A percentile compares a stretch with the other conserved stretches of the same genome.
phyloP scores from a whole-genome alignment of 2,113 vertebrate species.

The Aspiorhynchus laticeps region DNA sequence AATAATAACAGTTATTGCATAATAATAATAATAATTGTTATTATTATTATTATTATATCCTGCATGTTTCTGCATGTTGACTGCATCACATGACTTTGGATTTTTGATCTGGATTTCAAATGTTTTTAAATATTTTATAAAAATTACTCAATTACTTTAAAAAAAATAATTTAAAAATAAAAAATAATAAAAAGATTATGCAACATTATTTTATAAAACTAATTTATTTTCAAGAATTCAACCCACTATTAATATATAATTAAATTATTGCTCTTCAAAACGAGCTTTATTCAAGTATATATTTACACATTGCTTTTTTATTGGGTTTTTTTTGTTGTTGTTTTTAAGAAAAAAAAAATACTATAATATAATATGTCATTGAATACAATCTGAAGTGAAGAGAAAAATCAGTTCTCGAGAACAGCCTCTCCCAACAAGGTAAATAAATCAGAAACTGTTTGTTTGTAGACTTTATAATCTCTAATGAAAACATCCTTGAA shows the following conservation, averaged over 20 bases:
- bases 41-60: neutral
- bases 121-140: neutral
- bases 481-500: neutral
- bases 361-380: neutral
- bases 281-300: no score
- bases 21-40: neutral
- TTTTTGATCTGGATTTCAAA: neutral
- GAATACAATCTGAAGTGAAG: neutral
- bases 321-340: no score
- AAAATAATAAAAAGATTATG: neutral
- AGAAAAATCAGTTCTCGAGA: neutral
- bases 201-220: neutral
- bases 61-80: neutral
- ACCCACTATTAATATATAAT: neutral
- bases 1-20: no score
- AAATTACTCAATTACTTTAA: neutral
- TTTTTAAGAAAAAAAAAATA: no score
- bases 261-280: neutral
- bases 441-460: neutral
- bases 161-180: neutral
- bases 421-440: neutral
- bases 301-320: no score
- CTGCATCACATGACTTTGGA: neutral
- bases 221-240: neutral
- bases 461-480: neutral